Evolutionary conservation across 64 coral and sea anemone species (phyloP).

Genomic region (Montipora capricornis): DNA sequence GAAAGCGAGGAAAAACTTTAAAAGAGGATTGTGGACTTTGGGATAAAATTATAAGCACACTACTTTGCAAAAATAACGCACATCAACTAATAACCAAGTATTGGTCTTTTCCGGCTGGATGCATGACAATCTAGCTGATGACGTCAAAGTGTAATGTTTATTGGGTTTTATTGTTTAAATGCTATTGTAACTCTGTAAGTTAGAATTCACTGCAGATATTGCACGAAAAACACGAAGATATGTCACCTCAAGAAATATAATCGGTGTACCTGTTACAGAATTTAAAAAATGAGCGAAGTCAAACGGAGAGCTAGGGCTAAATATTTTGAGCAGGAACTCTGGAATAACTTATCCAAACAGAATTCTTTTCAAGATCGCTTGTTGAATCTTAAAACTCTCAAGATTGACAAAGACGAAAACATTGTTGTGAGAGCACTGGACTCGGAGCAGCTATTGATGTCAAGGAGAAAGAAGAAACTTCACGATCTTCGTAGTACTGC

Average conservation of each 20-base stretch:
- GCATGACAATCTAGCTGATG: background rate
- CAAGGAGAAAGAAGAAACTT: constrained; percentile 23
- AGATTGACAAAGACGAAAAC: constrained; percentile 6
- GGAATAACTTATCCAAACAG: constrained; percentile 47
- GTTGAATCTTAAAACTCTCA: background rate
- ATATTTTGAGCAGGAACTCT: constrained; percentile 13
- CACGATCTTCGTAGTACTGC: background rate
- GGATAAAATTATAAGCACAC: too few species aligned
- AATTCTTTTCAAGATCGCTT: constrained; percentile 38
- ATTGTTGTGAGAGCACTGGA: background rate
- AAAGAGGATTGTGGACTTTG: too few species aligned
- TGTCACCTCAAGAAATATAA: background rate
- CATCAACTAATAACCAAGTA: background rate
- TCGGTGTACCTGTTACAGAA: background rate
- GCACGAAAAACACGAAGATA: background rate
- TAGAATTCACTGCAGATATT: background rate
- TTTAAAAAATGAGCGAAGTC: constrained; percentile 27
- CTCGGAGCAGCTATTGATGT: constrained; percentile 21
- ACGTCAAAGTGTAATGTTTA: constrained; percentile 1
- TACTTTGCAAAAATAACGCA: background rate
- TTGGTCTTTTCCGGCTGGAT: background rate
- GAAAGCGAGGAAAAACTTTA: too few species aligned
- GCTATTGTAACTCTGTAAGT: background rate
- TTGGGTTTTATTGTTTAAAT: background rate
- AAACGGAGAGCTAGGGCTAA: background rate